Conservation (phyloP, 2,888 invertebrate genomes). For the Idaea aversata region DNA sequence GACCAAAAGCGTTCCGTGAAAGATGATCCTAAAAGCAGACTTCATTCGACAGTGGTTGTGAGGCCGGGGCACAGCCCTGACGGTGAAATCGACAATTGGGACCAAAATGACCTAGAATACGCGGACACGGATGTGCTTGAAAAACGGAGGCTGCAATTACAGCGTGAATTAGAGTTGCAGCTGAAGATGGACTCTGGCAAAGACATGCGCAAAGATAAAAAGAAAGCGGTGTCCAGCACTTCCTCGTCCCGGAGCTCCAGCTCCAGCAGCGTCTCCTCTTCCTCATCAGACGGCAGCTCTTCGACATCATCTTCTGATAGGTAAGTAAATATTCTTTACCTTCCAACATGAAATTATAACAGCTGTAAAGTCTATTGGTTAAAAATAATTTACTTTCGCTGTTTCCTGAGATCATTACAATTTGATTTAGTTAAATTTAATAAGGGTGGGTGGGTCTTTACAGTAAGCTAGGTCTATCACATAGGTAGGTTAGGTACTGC, state of each 20-base stretch:
- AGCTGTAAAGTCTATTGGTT: background rate
- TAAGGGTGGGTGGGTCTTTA: too few species aligned
- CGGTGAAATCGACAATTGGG: constrained; percentile 87
- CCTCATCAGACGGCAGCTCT: constrained; percentile 83
- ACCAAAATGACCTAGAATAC: constrained; percentile 89
- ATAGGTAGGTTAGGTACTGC: too few species aligned
- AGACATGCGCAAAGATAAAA: constrained; percentile 84
- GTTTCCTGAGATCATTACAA: too few species aligned
- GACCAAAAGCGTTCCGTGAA: constrained; percentile 75
- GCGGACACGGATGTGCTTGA: constrained; percentile 90
- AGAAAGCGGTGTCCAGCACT: constrained; percentile 84
- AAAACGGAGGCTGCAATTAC: constrained; percentile 86
- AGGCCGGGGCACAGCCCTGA: constrained; percentile 81
- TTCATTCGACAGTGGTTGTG: constrained; percentile 83
- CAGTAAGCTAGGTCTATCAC: too few species aligned
- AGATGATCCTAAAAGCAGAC: constrained; percentile 83
- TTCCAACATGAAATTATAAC: background rate
- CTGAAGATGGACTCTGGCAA: constrained; percentile 86
- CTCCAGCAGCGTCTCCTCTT: constrained; percentile 83
- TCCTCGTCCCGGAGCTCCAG: constrained; percentile 85
- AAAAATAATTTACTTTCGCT: too few species aligned
- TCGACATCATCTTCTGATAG: constrained; percentile 82
- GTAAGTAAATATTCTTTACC: constrained; percentile 33
- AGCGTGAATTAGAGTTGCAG: constrained; percentile 88
- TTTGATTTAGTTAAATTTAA: too few species aligned